These are phyloP conservation scores for Melanostoma scalare DNA, from an alignment of 2,888 invertebrate species.

Conservation along the genomic window DNA sequence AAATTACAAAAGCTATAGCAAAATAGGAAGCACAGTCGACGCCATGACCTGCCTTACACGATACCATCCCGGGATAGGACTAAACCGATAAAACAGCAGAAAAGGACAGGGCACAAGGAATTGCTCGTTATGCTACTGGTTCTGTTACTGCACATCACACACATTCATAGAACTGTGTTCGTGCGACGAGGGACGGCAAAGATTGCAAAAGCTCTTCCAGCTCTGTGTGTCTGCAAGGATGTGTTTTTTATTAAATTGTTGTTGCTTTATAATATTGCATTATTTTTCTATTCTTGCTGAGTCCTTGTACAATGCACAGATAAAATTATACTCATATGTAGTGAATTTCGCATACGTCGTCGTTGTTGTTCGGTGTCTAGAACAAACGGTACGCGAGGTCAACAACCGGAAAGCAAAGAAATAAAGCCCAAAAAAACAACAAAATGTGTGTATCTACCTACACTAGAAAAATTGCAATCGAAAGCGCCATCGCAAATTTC, in stretches of 20 bases:
- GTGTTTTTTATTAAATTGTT: slow-evolving; percentile 31
- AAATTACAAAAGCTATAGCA: slow-evolving; percentile 66
- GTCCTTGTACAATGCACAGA: slow-evolving; percentile 46
- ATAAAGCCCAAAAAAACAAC: slow-evolving; percentile 44
- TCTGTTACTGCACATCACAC: slow-evolving; percentile 63
- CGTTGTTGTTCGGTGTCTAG: slow-evolving; percentile 48
- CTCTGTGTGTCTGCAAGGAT: slow-evolving; percentile 62
- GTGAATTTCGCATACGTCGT: slow-evolving; percentile 54
- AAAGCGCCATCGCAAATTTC: slow-evolving; percentile 69
- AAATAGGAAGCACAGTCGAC: slow-evolving; percentile 74
- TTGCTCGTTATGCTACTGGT: slow-evolving; percentile 62
- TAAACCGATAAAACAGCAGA: slow-evolving; percentile 75
- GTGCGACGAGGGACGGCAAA: slow-evolving; percentile 22
- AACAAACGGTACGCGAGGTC: slow-evolving; percentile 50
- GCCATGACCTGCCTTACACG: slow-evolving; percentile 83
- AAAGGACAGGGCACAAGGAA: slow-evolving; percentile 70
- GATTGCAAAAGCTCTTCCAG: slow-evolving; percentile 55
- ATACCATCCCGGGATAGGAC: slow-evolving; percentile 82
- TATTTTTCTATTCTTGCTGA: slow-evolving; percentile 5
- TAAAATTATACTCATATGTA: slow-evolving; percentile 65
- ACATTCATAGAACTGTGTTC: slow-evolving; percentile 32
- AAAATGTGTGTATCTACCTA: slow-evolving; percentile 20
- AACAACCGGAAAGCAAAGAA: slow-evolving; percentile 69
- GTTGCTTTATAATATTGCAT: slow-evolving; percentile 11
- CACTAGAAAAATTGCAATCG: slow-evolving; percentile 60